phyloP scores from a whole-genome alignment of 2,888 invertebrate species.

The Margaritifera margaritifera region DNA sequence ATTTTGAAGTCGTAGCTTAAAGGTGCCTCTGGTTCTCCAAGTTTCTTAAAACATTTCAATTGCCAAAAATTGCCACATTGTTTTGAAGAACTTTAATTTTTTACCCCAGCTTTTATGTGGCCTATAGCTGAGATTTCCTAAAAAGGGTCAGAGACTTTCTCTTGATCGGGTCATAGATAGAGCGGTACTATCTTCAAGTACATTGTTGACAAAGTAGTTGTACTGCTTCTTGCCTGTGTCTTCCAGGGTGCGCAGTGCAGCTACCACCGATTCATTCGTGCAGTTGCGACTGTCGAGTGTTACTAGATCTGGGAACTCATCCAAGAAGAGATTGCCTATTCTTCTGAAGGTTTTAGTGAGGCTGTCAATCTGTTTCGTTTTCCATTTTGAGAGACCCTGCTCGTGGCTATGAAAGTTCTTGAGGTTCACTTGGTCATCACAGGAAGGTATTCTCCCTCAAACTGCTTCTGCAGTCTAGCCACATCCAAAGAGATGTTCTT shows the following conservation, averaged over 20 bases:
- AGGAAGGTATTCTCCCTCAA: background rate
- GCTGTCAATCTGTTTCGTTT: background rate
- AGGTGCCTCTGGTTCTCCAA: background rate
- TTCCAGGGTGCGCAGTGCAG: background rate
- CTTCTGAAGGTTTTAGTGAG: background rate
- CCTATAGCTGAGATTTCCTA: background rate
- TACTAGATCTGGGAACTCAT: background rate
- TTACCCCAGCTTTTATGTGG: background rate
- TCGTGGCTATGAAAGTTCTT: background rate
- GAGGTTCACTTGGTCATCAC: background rate
- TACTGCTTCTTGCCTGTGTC: background rate
- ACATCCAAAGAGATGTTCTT: too few relatives aligned
- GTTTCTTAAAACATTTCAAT: background rate
- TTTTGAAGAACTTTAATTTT: constrained; percentile 4
- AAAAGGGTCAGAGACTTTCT: background rate
- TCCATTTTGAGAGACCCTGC: background rate
- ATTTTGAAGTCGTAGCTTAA: background rate
- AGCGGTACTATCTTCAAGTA: background rate
- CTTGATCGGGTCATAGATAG: background rate
- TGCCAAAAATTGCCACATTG: constrained; percentile 15
- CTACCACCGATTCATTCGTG: background rate
- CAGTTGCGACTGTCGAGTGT: background rate
- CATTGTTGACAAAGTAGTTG: background rate
- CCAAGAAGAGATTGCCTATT: background rate
- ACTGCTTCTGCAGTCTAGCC: too few relatives aligned